phyloP scores from a whole-genome alignment of 2,113 vertebrate species.

The Narcine bancroftii region DNA sequence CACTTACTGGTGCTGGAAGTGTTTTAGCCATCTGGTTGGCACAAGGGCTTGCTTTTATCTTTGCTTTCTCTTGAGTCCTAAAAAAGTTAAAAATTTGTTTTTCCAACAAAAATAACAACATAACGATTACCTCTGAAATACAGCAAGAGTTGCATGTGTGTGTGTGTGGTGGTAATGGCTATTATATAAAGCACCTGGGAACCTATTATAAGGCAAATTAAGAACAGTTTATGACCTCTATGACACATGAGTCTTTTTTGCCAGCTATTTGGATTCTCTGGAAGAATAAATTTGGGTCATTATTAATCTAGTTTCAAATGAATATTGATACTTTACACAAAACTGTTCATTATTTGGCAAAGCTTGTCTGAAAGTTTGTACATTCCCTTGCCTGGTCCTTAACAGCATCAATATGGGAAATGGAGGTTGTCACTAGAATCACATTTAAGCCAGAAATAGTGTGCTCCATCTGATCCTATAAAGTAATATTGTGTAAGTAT shows the following conservation, averaged over 20 bases:
- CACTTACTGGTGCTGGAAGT: conserved; percentile 48
- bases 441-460: background rate
- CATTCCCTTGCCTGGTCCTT: background rate
- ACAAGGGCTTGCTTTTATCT: conserved; percentile 49
- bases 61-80: conserved; percentile 50
- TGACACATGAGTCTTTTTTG: background rate
- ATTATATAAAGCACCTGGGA: background rate
- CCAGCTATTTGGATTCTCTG: background rate
- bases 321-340: background rate
- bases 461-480: background rate
- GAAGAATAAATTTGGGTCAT: background rate
- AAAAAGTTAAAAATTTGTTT: conserved; percentile 41
- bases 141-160: background rate
- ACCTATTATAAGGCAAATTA: background rate
- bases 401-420: background rate
- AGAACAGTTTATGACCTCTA: background rate
- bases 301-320: background rate
- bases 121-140: background rate
- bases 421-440: background rate
- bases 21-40: conserved; percentile 46
- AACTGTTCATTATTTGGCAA: background rate
- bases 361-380: background rate
- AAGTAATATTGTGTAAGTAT: background rate
- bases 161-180: background rate
- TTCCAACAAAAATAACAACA: background rate